A percentile compares a stretch with the other conserved stretches of the same genome.
Evolutionary conservation across 2,888 invertebrate species (phyloP).

Genomic region (Pyrrhosoma nymphula): DNA sequence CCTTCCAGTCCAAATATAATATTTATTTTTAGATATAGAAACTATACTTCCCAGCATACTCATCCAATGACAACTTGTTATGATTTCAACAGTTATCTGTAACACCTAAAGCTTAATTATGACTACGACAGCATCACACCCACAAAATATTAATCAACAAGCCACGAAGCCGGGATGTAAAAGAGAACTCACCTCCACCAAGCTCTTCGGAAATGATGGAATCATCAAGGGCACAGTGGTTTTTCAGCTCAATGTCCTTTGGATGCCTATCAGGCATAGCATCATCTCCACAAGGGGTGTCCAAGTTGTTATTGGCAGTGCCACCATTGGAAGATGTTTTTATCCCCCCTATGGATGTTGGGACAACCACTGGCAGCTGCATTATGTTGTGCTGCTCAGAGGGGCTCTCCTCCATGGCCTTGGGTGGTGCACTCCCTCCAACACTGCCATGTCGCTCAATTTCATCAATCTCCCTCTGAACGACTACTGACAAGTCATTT

Average conservation of each 20-base stretch:
- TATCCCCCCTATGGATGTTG: background rate
- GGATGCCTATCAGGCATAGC: conserved; percentile 50
- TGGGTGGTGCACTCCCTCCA: background rate
- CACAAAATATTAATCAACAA: no score
- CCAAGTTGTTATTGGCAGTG: conserved; percentile 42
- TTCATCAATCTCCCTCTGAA: conserved; percentile 42
- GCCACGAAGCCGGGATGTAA: background rate
- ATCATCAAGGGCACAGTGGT: conserved; percentile 10
- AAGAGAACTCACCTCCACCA: conserved; percentile 8
- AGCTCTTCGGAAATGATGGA: conserved; percentile 47
- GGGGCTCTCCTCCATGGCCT: conserved; percentile 10
- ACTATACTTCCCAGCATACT: no score
- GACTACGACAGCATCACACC: no score
- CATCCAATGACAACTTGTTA: no score
- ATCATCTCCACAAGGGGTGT: conserved; percentile 48
- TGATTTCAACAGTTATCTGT: no score
- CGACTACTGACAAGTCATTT: conserved; percentile 43
- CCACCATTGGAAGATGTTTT: conserved; percentile 39
- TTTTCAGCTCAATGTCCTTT: conserved; percentile 22
- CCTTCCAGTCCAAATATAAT: no score
- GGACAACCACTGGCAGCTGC: conserved; percentile 51
- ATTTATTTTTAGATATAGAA: no score
- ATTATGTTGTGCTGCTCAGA: background rate
- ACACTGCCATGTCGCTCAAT: conserved; percentile 17
- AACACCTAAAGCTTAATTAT: no score